Evolutionary conservation across 1,140 invertebrate species (phyloP).

Genomic region (Aphaenogaster ashmeadi): DNA sequence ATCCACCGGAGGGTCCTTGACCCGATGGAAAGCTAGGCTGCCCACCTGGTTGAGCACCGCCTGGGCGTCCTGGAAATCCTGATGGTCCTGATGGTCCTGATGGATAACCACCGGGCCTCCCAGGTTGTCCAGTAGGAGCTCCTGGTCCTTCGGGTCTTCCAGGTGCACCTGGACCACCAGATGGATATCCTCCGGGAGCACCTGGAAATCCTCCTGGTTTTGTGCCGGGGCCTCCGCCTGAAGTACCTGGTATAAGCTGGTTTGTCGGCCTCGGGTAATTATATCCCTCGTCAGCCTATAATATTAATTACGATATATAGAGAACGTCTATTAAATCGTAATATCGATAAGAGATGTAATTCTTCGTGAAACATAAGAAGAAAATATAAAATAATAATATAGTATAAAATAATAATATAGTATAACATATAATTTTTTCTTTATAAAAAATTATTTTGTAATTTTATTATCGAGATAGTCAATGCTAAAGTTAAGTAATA

Average conservation of each 20-base stretch:
- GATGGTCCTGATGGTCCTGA: slow-evolving; percentile 66
- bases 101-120: slow-evolving; percentile 74
- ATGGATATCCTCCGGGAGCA: slow-evolving; percentile 62
- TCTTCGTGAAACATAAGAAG: background rate
- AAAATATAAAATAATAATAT: background rate
- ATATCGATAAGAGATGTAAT: background rate
- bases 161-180: slow-evolving; percentile 49
- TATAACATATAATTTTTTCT: background rate
- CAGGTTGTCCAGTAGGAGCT: slow-evolving; percentile 49
- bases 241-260: slow-evolving; percentile 75
- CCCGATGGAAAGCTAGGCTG: slow-evolving; percentile 70
- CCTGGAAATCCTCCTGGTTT: slow-evolving; percentile 54
- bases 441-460: background rate
- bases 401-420: background rate
- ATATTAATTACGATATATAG: slow-evolving; percentile 7
- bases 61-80: slow-evolving; percentile 29
- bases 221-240: slow-evolving; percentile 54
- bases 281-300: slow-evolving; percentile 84
- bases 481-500: background rate
- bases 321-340: background rate
- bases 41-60: slow-evolving; percentile 55
- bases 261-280: slow-evolving; percentile 82
- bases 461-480: background rate
- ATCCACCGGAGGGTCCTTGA: slow-evolving; percentile 74
- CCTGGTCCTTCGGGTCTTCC: slow-evolving; percentile 19